phyloP scores from a whole-genome alignment of 2,113 vertebrate genomes.

The Ariopsis seemanni region DNA sequence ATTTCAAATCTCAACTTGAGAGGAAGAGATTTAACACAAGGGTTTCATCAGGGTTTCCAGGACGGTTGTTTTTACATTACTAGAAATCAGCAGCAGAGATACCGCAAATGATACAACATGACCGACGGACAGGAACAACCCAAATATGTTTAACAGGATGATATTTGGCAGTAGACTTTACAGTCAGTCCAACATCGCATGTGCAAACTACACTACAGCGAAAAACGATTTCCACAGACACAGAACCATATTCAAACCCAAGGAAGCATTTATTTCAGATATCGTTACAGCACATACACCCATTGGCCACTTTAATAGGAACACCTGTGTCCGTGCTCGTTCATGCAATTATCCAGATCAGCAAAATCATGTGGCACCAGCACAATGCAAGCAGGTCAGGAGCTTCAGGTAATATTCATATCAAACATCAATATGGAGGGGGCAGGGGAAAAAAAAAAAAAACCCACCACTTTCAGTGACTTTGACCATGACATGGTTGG shows the following conservation, averaged over 20 bases:
- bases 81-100: neutral
- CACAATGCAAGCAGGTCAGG: neutral
- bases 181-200: slow-evolving; percentile 19
- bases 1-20: neutral
- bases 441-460: too few species aligned
- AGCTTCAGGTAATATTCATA: neutral
- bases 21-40: neutral
- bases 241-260: neutral
- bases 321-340: neutral
- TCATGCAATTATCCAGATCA: neutral
- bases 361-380: neutral
- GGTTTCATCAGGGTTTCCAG: neutral
- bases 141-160: slow-evolving; percentile 24
- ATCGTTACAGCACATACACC: neutral
- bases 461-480: too few species aligned
- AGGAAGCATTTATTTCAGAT: neutral
- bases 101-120: neutral
- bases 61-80: neutral
- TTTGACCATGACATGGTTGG: too few species aligned
- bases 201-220: neutral
- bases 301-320: neutral
- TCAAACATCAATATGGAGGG: neutral
- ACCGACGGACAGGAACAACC: neutral
- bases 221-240: slow-evolving; percentile 8
- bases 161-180: slow-evolving; percentile 15